Base-by-base conservation (phyloP, 2,797 vertebrate genomes). In the Channa striata region DNA sequence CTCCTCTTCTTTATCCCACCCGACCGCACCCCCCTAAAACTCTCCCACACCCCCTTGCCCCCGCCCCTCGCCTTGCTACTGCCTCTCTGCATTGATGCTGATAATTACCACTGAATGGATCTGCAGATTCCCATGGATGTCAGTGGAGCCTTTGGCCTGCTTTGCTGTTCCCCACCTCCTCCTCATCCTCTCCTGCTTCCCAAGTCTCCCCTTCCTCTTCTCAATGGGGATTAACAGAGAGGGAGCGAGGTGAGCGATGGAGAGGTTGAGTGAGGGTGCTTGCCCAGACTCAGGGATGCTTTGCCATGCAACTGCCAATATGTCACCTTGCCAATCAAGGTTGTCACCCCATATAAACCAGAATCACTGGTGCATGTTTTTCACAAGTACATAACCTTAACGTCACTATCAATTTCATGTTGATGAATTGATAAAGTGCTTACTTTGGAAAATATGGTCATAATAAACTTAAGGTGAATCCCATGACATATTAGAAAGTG, bases 71-170 rank as follows among this genome's bases (percentile, higher is more conserved):
- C 78, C 86, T 86, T 65, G 77, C 82, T 71, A 68, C 89, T 88
- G 79, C 78, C 78, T 69, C 93, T 90, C 83, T 30, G 88, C 87
- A 92, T 90, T 91, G 93, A 95, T 91, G 92, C 84, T 76, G 85
- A 92, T 94, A 95, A 96, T 95, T 94, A 89, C 80, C 43, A 59
- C 89, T 96, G 94, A 93, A 95, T 93, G 90, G 89, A 87, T 86
- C 86, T 80, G 89, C 91, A 87, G 92, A 93, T 93, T 95, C 93
- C 94, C 93, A 90, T 93, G 92, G 90, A 93, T 92, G 64, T 85
- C 88, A 83, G 85, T 43, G 52, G 76, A 92, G 91, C 83, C 88
- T 90, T 91, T 93, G 92, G 92, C 92, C 87, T 90, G 87, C 61
- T 85, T 81, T 71, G 80, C 48, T 25, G 60, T 76, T 73, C 58